phyloP scores from a whole-genome alignment of 2,888 invertebrate genomes.

The Temnothorax ravouxi region DNA sequence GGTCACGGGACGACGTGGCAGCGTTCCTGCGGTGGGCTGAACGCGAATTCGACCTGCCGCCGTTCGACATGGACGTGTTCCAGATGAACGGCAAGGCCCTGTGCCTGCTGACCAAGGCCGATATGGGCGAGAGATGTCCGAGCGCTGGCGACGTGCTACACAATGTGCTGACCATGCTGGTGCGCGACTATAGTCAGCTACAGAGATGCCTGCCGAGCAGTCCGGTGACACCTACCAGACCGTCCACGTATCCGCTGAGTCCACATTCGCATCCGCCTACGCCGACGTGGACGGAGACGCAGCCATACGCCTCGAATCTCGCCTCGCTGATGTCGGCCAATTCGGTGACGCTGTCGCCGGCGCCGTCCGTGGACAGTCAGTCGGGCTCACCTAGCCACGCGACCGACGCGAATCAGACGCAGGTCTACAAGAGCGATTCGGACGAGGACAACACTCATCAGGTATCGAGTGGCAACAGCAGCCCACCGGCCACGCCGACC shows the following conservation, averaged over 20 bases:
- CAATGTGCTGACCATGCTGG: slow-evolving; percentile 96
- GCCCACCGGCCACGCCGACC: slow-evolving; percentile 88
- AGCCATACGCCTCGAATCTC: slow-evolving; percentile 88
- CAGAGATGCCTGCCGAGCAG: slow-evolving; percentile 93
- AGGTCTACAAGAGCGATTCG: slow-evolving; percentile 88
- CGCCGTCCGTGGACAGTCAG: slow-evolving; percentile 95
- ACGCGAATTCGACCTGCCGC: slow-evolving; percentile 96
- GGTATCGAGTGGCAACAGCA: slow-evolving; percentile 86
- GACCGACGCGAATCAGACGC: slow-evolving; percentile 86
- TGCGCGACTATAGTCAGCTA: slow-evolving; percentile 92
- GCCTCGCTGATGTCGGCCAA: slow-evolving; percentile 93
- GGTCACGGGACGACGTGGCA: slow-evolving; percentile 96
- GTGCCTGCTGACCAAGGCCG: slow-evolving; percentile 95
- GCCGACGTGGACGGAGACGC: slow-evolving; percentile 90
- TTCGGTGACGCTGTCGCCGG: slow-evolving; percentile 96
- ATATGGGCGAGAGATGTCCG: slow-evolving; percentile 96
- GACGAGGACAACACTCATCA: slow-evolving; percentile 90
- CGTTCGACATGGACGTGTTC: slow-evolving; percentile 97
- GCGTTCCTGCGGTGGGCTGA: slow-evolving; percentile 97
- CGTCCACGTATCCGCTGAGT: slow-evolving; percentile 92
- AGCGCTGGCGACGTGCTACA: slow-evolving; percentile 97
- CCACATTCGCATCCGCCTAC: slow-evolving; percentile 94
- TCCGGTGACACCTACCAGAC: slow-evolving; percentile 92
- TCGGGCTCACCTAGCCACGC: slow-evolving; percentile 94
- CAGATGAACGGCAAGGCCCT: slow-evolving; percentile 99